These are phyloP conservation scores for Hippocampus mohnikei DNA, from an alignment of 2,113 vertebrate species.

Conservation along the genomic window DNA sequence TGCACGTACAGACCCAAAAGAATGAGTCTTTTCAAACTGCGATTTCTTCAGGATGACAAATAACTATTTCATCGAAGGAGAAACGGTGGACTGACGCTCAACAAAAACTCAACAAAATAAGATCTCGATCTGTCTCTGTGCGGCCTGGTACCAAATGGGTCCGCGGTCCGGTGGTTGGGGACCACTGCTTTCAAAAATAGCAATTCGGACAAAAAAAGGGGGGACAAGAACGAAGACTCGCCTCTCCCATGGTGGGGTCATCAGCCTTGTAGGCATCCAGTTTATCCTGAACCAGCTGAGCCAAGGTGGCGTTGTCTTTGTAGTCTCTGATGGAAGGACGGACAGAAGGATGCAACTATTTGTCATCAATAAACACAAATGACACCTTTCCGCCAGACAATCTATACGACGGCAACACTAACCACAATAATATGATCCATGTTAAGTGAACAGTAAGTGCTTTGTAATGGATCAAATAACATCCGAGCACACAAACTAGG, in stretches of 20 bases:
- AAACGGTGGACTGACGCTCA: neutral
- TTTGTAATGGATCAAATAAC: too few species aligned
- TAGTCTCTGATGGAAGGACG: conserved; percentile 64
- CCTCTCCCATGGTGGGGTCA: conserved; percentile 97
- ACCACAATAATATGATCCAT: too few species aligned
- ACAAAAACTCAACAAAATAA: too few species aligned
- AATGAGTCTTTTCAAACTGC: neutral
- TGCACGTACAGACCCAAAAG: conserved; percentile 37
- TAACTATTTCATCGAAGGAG: neutral
- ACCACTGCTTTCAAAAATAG: neutral
- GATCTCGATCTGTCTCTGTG: too few species aligned
- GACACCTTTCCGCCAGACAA: neutral
- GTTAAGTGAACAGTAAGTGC: too few species aligned
- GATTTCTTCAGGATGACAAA: neutral
- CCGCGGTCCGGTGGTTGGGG: too few species aligned
- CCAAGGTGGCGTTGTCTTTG: conserved; percentile 93
- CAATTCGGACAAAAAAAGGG: neutral
- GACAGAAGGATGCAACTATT: neutral
- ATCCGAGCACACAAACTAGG: too few species aligned
- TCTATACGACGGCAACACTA: too few species aligned
- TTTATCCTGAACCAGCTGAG: conserved; percentile 97
- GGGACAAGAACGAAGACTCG: conserved; percentile 51
- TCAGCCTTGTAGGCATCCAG: conserved; percentile 96
- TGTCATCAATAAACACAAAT: neutral
- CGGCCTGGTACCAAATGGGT: too few species aligned